Evolutionary conservation across 2,113 vertebrate species (phyloP).

Genomic region (Nanorana parkeri): DNA sequence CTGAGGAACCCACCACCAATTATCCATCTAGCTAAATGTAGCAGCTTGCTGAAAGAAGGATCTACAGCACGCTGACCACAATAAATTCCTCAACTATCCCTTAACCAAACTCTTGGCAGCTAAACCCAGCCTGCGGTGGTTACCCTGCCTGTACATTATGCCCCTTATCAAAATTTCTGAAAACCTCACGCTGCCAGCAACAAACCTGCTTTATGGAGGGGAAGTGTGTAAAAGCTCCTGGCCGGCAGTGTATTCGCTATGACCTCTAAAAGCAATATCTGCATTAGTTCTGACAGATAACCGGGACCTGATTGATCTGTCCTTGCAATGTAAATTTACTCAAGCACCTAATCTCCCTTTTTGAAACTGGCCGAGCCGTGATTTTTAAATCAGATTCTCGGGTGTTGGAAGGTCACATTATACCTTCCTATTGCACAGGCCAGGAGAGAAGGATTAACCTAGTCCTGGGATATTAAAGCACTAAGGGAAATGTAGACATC

Average conservation of each 20-base stretch:
- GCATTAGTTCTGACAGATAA: conserved; percentile 42
- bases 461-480: not conserved
- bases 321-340: conserved; percentile 48
- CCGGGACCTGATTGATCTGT: conserved; percentile 46
- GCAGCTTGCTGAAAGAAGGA: conserved; percentile 13
- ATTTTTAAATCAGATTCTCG: conserved; percentile 13
- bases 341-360: conserved; percentile 37
- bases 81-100: not conserved
- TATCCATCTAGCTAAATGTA: conserved; percentile 15
- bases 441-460: not conserved
- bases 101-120: conserved; percentile 14
- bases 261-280: conserved; percentile 43
- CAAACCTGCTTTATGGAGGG: not conserved
- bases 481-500: conserved; percentile 2
- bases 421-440: conserved; percentile 20
- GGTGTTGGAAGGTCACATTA: conserved; percentile 30
- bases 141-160: not conserved
- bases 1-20: conserved; percentile 25
- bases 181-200: not conserved
- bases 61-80: conserved; percentile 6
- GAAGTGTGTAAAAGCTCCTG: not conserved
- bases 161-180: not conserved
- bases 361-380: conserved; percentile 14
- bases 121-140: not conserved
- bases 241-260: not conserved